phyloP scores from a whole-genome alignment of 2,113 vertebrate species.

The Anguilla japonica region DNA sequence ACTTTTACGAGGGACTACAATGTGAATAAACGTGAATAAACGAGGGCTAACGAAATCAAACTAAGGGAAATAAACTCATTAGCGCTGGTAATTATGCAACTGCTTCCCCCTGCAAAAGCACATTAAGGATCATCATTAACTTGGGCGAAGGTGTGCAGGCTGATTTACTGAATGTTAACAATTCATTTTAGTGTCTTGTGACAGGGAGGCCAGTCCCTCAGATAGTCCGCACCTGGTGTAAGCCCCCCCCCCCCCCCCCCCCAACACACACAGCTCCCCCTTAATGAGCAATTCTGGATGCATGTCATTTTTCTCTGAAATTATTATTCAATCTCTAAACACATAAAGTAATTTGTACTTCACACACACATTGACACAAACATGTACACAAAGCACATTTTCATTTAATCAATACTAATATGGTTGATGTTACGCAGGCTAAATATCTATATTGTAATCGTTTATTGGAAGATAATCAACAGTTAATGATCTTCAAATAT shows the following conservation, averaged over 20 bases:
- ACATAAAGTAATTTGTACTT: not conserved
- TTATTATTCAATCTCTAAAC: not conserved
- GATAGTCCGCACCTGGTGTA: not conserved
- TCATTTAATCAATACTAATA: not conserved
- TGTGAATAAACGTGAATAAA: conserved; percentile 22
- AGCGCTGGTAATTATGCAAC: conserved; percentile 38
- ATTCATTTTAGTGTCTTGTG: not conserved
- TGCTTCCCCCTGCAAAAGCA: conserved; percentile 11
- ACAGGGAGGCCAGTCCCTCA: not conserved
- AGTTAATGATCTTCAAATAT: not conserved
- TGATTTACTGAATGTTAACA: not conserved
- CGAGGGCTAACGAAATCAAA: conserved; percentile 27
- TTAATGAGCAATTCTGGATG: not conserved
- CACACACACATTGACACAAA: too few species aligned
- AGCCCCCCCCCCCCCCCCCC: not conserved
- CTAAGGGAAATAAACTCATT: conserved; percentile 39
- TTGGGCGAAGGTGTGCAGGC: not conserved
- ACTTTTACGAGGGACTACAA: conserved; percentile 12
- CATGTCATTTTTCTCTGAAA: not conserved
- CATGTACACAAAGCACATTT: not conserved
- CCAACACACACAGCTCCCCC: not conserved
- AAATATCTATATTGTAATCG: not conserved
- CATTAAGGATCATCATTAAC: not conserved
- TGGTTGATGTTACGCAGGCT: not conserved
- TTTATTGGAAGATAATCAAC: not conserved